Base-by-base conservation (phyloP, 1,140 invertebrate species). In the Maconellicoccus hirsutus region DNA sequence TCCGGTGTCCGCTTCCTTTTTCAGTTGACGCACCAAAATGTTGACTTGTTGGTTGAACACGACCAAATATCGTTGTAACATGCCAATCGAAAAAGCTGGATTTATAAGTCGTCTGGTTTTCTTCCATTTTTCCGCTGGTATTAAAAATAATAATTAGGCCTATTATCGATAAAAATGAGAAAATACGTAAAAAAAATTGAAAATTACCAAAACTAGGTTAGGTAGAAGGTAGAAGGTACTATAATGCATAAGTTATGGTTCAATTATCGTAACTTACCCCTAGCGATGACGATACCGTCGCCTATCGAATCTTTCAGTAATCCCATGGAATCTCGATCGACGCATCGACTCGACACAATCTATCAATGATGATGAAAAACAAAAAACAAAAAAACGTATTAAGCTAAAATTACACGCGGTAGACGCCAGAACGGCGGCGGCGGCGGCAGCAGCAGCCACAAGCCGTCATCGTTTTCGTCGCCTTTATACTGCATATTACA, bases 21-120 rank as follows among this genome's bases (percentile, higher is more conserved):
- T 29, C 3, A 71, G 27, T 39, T 29, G 72, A 0, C 42, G 3
- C 14, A 70, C 39, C 77, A 94, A 79, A 29, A 88, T 82, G 4
- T 84, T 79, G 7, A 85, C 82, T 75, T 93, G 90, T 73, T 87
- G 83, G 75, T 89, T 85, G 76, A 94, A 90, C 0, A 90, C 83
- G 1, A 84, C 82, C 1, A 91, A 73, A 75, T 91, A 93, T 71
- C 88, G 85, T 73, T 91, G 85, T 19, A 92, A 77, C 38, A 92
- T 90, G 71, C 87, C 86, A 75, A 90, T 90, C 77, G 92, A 90
- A 76, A 92, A 92, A 0, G 90, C 86, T 16, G 90, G 89, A 0
- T 90, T 92, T 25, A 91, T 76, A 70, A 90, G 79, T 78, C 83
- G 84, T 81, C 75, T 74, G 83, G 89, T 82, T 0, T 75, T 76